Evolutionary conservation across 2,797 vertebrate species (phyloP), one percentile per base, ranked within the genome.

Genomic region (Champsocephalus esox): DNA sequence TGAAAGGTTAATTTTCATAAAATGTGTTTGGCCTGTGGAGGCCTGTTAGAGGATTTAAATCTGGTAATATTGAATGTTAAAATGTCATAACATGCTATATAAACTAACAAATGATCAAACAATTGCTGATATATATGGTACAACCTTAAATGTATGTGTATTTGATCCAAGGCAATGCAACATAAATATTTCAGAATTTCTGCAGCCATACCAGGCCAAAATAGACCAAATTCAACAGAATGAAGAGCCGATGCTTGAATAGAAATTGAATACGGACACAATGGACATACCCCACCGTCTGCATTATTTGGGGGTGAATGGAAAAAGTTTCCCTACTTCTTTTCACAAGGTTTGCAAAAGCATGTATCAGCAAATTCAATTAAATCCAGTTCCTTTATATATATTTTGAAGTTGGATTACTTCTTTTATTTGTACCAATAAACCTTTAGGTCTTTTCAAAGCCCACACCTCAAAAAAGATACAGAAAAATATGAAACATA

Each of bases 301-400:
- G 45, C 61, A 13, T 52, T 41, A 44, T 70, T 71, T 64, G 4
- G 13, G 54, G 9, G 14, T 16, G 19, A 5, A 48, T 66, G 7
- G 3, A 28, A 28, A 5, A 28, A 1, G 4, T 5, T 28, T 28
- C 28, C 28, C 28, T 28, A 28, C 2, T 17, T 0, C 13, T 1
- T 56, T 66, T 71, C 52, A 19, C 28, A 66, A 63, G 56, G 12
- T 66, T 70, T 66, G 11, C 55, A n/a, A 66, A 32, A 34, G 13
- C 16, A 13, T 50, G 11, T 61, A 3, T 19, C 9, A 21, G 3
- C 21, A 68, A 68, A 83, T 49, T 21, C 61, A 63, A 82, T 50
- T 14, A 68, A 64, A 59, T 58, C 38, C 52, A 46, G 19, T 14
- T 17, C 16, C 49, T 24, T 61, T 28, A 21, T 46, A 70, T 62